phyloP scores from a whole-genome alignment of 2,888 invertebrate genomes.

The Tetramorium bicarinatum region DNA sequence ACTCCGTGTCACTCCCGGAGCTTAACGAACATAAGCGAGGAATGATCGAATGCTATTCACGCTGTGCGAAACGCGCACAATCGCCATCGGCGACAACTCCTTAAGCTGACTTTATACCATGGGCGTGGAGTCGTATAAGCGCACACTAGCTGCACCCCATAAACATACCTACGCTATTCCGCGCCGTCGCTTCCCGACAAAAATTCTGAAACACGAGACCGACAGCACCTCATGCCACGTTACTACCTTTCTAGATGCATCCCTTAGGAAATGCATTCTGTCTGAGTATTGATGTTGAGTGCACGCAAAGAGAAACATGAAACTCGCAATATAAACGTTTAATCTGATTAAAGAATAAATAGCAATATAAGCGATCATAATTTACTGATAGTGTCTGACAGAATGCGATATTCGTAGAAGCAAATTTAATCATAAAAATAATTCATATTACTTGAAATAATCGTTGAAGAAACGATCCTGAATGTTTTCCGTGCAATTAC shows the following conservation, averaged over 20 bases:
- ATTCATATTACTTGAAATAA: background rate
- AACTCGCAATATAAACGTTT: conserved; percentile 9
- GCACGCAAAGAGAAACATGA: conserved; percentile 50
- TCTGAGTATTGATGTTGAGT: conserved; percentile 43
- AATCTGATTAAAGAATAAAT: background rate
- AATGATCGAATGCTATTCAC: conserved; percentile 30
- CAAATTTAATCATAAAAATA: background rate
- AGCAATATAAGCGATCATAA: background rate
- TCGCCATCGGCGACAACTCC: conserved; percentile 63
- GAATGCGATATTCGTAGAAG: background rate
- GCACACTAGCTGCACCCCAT: conserved; percentile 38
- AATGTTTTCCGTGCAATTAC: background rate
- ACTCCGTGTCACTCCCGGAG: conserved; percentile 1
- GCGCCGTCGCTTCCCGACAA: background rate
- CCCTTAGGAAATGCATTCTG: conserved; percentile 62
- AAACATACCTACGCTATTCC: conserved; percentile 33
- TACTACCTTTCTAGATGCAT: conserved; percentile 34
- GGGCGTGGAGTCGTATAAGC: conserved; percentile 48
- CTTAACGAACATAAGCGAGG: conserved; percentile 31
- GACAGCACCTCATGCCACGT: conserved; percentile 34
- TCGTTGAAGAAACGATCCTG: background rate
- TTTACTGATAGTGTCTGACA: background rate
- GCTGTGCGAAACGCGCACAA: conserved; percentile 51
- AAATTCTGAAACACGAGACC: conserved; percentile 56
- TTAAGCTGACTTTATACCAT: conserved; percentile 60